Evolutionary conservation across 2,113 vertebrate genomes (phyloP), one percentile per base, ranked within the genome.

Genomic region (Microtus pennsylvanicus): DNA sequence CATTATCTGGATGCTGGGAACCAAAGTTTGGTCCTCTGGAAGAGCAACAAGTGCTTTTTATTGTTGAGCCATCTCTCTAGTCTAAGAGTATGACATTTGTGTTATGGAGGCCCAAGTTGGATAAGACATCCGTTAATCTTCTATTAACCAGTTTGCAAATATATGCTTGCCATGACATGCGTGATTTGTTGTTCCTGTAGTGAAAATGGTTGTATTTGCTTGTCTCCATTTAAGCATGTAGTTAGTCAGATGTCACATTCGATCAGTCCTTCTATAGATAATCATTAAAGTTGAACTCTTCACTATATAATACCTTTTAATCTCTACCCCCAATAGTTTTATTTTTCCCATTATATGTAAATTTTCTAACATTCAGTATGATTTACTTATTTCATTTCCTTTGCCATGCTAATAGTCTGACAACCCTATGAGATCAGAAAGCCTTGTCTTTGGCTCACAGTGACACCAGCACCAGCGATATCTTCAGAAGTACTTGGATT

Each of bases 161-260:
- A 47, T 0, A 52, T 13, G 24, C 3, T 1, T 70, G 3, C 63
- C 7, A 14, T 0, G 0, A 70, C 1, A 61, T n/a, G 12, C 82
- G 4, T 35, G 28, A 74, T 94, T 89, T 42, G 5, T 55, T 42
- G 11, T 3, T 87, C n/a, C 28, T 89, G n/a, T 38, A 58, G 16
- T 17, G 24, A 67, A 47, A 89, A 52, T 21, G 7, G 30, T 85
- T 78, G 24, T 67, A 22, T 80, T 70, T 2, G 3, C 4, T 58
- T 35, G 5, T 1, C 13, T 52, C 1, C 4, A 21, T 58, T 65
- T 83, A 33, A 61, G 19, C 63, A 16, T 58, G 3, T 58, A 38
- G 24, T 58, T 58, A 38, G 24, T 58, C 50, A 87, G 45, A 55
- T 83, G 12, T 30, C 22, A 35, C 33, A 19, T 24, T 90, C 8